Evolutionary conservation across 2,113 vertebrate genomes (phyloP).

Genomic region (Cnemophilus loriae): DNA sequence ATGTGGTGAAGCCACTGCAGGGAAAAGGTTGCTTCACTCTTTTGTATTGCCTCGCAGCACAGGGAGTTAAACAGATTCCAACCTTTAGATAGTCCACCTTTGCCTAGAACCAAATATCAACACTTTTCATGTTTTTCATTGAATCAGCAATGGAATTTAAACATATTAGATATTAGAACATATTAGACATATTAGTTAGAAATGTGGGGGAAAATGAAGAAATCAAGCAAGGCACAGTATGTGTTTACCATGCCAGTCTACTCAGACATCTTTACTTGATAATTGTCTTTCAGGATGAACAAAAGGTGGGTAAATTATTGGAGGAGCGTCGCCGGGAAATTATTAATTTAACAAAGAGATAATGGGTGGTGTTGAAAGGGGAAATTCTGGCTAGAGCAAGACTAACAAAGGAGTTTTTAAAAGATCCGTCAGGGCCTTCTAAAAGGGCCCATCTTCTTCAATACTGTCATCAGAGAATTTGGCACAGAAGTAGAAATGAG

Average conservation of each 20-base stretch:
- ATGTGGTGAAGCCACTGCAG: neutral
- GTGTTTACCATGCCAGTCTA: neutral
- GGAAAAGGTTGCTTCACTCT: neutral
- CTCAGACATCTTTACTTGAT: neutral
- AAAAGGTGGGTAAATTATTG: neutral
- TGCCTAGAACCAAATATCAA: neutral
- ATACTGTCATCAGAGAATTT: neutral
- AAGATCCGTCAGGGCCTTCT: neutral
- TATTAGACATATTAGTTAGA: too few relatives aligned
- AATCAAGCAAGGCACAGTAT: neutral
- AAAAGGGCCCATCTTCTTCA: neutral
- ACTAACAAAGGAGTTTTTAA: neutral
- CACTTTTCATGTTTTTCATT: neutral
- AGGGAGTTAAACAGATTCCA: neutral
- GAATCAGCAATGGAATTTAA: too few relatives aligned
- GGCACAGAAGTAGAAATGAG: neutral
- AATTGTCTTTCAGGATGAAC: neutral
- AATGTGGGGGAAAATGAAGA: neutral
- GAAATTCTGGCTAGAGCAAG: neutral
- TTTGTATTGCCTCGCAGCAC: neutral
- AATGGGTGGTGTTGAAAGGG: neutral
- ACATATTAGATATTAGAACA: too few relatives aligned
- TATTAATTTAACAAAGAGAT: neutral
- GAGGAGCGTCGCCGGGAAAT: neutral
- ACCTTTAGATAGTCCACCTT: neutral